Evolutionary conservation across 37 sponge, comb jelly and placozoan genomes (phyloP), one percentile per base, ranked within the genome.

Genomic region (Chondrosia reniformis): DNA sequence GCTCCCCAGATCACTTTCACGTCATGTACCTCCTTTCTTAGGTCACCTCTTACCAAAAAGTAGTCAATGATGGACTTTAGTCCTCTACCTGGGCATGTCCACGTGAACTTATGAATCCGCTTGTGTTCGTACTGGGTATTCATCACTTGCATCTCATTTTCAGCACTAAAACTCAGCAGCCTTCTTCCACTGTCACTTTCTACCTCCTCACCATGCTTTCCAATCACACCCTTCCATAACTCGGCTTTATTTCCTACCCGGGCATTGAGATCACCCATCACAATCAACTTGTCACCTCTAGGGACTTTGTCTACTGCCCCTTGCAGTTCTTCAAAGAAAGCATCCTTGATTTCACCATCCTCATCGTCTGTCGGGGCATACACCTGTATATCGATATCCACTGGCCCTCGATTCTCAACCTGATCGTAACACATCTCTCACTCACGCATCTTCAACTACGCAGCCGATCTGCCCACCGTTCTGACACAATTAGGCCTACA

Each of bases 251-350:
- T 37, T 37, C 67, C 67, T 37, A 66, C 67, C 36, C 67, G 32
- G 32, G 67, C 67, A 66, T 66, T 66, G 39, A 66, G 36, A 66
- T 66, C 67, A 66, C 67, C 67, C 67, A 66, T 21, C 32, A 66
- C 30, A 40, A 66, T 66, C 39, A 40, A 37, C 67, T 37, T 66
- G 30, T 66, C 67, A 66, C 67, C 39, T 36, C 38, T 66, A 66
- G 67, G 39, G 30, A 40, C 67, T 37, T 36, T 8, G 67, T 36
- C 32, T 66, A 66, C 39, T 66, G 67, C 36, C 21, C 39, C 32
- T 36, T 66, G 67, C 36, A 66, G 67, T 21, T 36, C 36, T 21
- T 66, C 67, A 66, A 37, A 66, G 30, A 66, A 66, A 37, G 67
- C 67, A 66, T 66, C 36, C 58, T 6, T 56, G 58, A 28, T 56